A percentile compares a stretch with the other conserved stretches of the same genome.
phyloP scores from a whole-genome alignment of 2,797 vertebrate genomes.

The Labeo calbasu region DNA sequence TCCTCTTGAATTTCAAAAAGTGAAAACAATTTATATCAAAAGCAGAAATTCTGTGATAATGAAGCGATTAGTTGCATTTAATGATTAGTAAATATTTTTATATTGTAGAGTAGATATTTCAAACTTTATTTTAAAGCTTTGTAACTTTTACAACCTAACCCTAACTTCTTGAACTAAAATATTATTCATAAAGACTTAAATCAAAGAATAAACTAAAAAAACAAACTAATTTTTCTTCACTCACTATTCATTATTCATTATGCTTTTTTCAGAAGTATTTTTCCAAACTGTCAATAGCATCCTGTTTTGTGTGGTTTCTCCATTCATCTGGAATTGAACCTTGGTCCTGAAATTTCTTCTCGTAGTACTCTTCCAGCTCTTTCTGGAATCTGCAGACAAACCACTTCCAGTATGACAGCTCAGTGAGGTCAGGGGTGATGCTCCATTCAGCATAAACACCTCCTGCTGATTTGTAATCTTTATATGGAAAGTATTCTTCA shows the following conservation, averaged over 20 bases:
- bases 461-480: not conserved
- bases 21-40: not conserved
- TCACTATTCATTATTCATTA: no score
- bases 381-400: not conserved
- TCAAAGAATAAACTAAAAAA: no score
- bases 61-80: not conserved
- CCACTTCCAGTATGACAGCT: slow-evolving; percentile 14
- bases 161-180: not conserved
- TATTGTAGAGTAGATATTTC: no score
- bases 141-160: no score
- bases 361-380: not conserved
- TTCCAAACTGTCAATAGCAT: not conserved
- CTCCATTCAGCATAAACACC: not conserved
- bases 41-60: no score
- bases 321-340: not conserved
- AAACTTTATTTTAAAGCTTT: no score
- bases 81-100: not conserved
- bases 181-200: not conserved
- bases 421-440: not conserved
- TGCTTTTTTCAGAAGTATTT: slow-evolving; percentile 1
- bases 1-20: not conserved
- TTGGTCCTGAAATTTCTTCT: rapidly evolving
- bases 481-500: not conserved
- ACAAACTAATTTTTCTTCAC: no score
- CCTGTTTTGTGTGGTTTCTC: not conserved